Percentiles rank a stretch among this genome's conserved stretches.
phyloP scores from a whole-genome alignment of 2,888 invertebrate genomes.

The Tineola bisselliella region DNA sequence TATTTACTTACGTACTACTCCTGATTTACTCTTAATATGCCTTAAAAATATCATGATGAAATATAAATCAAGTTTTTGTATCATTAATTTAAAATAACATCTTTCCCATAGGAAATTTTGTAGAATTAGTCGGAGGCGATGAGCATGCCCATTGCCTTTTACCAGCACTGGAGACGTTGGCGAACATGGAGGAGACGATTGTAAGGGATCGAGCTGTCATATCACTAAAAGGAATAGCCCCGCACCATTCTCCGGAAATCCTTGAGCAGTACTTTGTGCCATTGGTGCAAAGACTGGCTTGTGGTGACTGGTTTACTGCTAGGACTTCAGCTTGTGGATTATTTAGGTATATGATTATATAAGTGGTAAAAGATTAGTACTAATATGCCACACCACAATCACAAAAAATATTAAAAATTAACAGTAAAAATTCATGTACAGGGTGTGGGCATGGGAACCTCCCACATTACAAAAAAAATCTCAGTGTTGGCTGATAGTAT shows the following conservation, averaged over 20 bases:
- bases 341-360: too few species aligned
- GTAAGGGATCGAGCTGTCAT: constrained; percentile 99
- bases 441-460: too few species aligned
- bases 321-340: constrained; percentile 58
- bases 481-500: too few species aligned
- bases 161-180: constrained; percentile 95
- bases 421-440: too few species aligned
- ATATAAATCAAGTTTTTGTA: too few species aligned
- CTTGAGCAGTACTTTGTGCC: constrained; percentile 97
- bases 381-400: too few species aligned
- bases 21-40: too few species aligned
- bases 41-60: too few species aligned
- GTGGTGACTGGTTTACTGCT: constrained; percentile 85
- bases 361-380: too few species aligned
- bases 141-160: constrained; percentile 94
- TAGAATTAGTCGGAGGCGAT: constrained; percentile 94
- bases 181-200: constrained; percentile 98
- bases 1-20: too few species aligned
- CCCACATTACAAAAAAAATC: too few species aligned
- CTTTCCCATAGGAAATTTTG: constrained; percentile 71
- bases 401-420: too few species aligned
- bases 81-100: background rate
- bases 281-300: constrained; percentile 90
- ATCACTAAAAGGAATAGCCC: constrained; percentile 86
- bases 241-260: constrained; percentile 92